phyloP scores from a whole-genome alignment of 2,113 vertebrate species.

The Castor canadensis region DNA sequence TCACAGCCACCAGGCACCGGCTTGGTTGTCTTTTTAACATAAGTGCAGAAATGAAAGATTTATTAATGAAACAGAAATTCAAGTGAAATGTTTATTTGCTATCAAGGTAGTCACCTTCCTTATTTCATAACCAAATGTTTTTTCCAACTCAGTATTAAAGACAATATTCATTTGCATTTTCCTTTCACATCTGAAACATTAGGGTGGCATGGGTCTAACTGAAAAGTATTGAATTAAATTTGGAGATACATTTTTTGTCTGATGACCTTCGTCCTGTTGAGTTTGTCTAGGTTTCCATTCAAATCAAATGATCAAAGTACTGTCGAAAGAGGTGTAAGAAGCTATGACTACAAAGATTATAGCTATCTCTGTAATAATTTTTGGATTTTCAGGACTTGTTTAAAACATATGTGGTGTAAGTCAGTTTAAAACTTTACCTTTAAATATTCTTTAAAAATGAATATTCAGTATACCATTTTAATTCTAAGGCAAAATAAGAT shows the following conservation, averaged over 20 bases:
- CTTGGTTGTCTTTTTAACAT: background rate
- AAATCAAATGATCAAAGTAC: constrained; percentile 44
- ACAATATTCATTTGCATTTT: constrained; percentile 31
- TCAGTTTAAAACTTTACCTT: constrained; percentile 30
- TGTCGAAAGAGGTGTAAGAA: background rate
- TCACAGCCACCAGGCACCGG: too few species aligned
- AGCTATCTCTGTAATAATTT: background rate
- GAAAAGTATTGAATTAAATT: constrained; percentile 39
- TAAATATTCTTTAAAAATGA: constrained; percentile 35
- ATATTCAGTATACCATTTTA: background rate
- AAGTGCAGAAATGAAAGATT: background rate
- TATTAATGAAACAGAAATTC: constrained; percentile 16
- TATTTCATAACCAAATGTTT: background rate
- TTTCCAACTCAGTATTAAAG: background rate
- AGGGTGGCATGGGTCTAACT: background rate
- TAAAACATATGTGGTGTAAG: constrained; percentile 13
- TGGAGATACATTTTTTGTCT: background rate
- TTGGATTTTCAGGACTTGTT: constrained; percentile 24
- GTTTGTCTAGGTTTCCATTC: background rate
- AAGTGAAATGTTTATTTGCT: background rate
- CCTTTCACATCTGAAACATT: constrained; percentile 29
- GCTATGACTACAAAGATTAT: background rate
- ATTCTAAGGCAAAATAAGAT: constrained; percentile 2
- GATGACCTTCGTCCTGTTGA: constrained; percentile 5
- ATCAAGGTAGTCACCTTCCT: background rate